Evolutionary conservation across 2,113 vertebrate genomes (phyloP).

Genomic region (Acrocephalus arundinaceus): DNA sequence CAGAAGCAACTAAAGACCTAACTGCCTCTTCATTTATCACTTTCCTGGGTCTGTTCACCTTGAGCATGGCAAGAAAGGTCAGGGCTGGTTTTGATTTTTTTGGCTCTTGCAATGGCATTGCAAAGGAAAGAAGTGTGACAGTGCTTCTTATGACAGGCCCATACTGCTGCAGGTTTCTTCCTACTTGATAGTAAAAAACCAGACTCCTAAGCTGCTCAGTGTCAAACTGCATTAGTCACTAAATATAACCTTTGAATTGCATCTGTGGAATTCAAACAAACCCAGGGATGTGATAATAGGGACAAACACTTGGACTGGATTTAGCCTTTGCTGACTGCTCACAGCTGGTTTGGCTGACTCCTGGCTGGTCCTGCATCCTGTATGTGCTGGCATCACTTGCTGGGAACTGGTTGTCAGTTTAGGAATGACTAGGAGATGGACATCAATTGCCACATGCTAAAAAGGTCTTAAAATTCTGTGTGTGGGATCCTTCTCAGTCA

Average conservation of each 20-base stretch:
- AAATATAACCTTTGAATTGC: conserved; percentile 45
- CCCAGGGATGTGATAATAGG: background rate
- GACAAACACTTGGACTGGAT: background rate
- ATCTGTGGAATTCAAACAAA: conserved; percentile 34
- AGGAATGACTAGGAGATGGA: background rate
- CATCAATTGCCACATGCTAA: background rate
- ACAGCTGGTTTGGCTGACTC: background rate
- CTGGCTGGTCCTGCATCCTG: background rate
- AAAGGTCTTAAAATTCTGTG: background rate
- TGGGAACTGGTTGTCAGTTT: background rate
- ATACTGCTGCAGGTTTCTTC: background rate
- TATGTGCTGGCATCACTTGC: background rate
- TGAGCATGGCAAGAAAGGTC: background rate
- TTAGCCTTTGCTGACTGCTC: background rate
- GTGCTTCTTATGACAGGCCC: background rate
- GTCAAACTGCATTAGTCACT: conserved; percentile 8
- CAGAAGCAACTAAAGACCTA: background rate
- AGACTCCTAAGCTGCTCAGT: background rate
- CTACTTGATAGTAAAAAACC: background rate
- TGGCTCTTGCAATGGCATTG: background rate
- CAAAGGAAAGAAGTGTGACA: background rate
- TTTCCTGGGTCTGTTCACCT: background rate
- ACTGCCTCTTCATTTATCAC: background rate
- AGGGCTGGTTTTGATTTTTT: background rate
- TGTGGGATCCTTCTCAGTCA: background rate